Evolutionary conservation across 2,888 invertebrate genomes (phyloP), one percentile per base, ranked within the genome.

Genomic region (Dicranocentrus wangi): DNA sequence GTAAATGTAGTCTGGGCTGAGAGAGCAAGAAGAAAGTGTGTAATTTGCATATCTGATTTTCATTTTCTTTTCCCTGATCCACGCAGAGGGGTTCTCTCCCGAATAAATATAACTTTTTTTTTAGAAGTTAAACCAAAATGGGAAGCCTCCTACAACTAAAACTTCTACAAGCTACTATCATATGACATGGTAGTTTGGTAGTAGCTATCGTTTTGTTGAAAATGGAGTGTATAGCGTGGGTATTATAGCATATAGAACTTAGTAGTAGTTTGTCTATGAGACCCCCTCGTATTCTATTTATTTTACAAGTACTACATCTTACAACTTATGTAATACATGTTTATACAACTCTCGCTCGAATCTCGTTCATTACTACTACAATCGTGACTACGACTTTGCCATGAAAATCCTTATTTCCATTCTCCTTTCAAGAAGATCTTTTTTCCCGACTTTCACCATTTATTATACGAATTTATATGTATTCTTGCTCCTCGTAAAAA

Each of bases 1-100:
- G 55, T 13, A 66, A 43, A 66, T 53, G 32, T 51, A 27, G 60
- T 39, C 15, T 23, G 61, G 32, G n/a, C n/a, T n/a, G n/a, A n/a
- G n/a, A n/a, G 28, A 68, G 43, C 21, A 25, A 61, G 32, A 47
- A 53, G 51, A 69, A 71, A 79, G 71, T 66, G 63, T 71, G 66
- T 72, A 72, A 79, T 79, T 79, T 79, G 66, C 79, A 79, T 79
- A 79, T 79, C 79, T 79, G 79, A 79, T 79, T 71, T 79, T 71
- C 79, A 79, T 79, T 71, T 79, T 70, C 63, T 27, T 72, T 51
- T 55, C n/a, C 58, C 17, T 60, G 19, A 47, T 25, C 47, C 65
- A 58, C 55, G 47, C 27, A 15, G 47, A 79, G 39, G 58, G 65
- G 55, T 43, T 19, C 43, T 23, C 43, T 51, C 32, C 39, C 28